These are phyloP conservation scores for Muscicapa comitata DNA, from an alignment of 2,797 vertebrate species.

Conservation along the genomic window DNA sequence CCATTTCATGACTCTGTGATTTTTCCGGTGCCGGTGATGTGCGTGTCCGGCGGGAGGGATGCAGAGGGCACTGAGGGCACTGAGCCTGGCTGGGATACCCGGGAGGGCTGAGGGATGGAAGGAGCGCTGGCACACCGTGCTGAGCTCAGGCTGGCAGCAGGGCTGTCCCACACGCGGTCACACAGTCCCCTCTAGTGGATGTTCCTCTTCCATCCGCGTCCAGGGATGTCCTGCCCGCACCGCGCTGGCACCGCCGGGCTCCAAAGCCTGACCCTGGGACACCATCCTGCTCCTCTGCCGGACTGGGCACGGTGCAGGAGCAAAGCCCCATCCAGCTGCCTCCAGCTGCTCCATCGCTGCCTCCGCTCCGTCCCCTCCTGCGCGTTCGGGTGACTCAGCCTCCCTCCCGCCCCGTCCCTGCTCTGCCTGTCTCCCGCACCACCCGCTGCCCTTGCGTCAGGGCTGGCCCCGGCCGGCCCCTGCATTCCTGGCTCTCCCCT, in stretches of 20 bases:
- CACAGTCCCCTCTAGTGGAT: slow-evolving; percentile 67
- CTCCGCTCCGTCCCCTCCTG: not conserved
- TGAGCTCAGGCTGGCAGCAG: not conserved
- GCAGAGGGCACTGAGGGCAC: fast-evolving
- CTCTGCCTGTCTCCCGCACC: not conserved
- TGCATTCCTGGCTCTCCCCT: not conserved
- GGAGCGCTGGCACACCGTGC: not conserved
- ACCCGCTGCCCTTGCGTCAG: not conserved
- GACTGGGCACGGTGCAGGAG: fast-evolving
- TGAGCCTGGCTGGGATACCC: not conserved
- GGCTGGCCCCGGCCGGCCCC: not conserved
- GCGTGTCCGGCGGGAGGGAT: not conserved
- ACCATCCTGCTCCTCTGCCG: not conserved
- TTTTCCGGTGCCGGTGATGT: not conserved
- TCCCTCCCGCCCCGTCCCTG: not conserved
- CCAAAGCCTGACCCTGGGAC: not conserved
- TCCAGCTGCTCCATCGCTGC: not conserved
- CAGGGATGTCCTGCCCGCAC: too few species aligned
- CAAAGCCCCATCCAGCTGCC: not conserved
- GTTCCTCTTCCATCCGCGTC: not conserved
- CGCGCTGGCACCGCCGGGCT: not conserved
- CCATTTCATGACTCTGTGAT: not conserved
- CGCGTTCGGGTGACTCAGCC: not conserved
- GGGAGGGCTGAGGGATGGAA: not conserved
- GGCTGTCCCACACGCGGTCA: not conserved